Base-by-base conservation (phyloP, 1,140 invertebrate genomes). In the Ips nitidus region DNA sequence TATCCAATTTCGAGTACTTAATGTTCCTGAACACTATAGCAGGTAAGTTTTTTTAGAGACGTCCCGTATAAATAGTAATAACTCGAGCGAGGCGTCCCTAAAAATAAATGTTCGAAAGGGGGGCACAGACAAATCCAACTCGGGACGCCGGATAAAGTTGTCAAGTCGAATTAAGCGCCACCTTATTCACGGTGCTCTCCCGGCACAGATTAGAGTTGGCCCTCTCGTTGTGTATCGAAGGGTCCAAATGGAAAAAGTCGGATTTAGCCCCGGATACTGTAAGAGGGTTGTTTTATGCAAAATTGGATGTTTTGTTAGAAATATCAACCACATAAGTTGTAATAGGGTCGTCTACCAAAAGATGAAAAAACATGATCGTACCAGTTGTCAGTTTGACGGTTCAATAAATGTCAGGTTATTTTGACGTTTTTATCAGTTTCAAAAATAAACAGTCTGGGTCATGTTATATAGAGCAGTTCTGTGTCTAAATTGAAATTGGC, bases 21-120 rank as follows among this genome's bases (percentile, higher is more conserved):
- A 99, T 99, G 97, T 99, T 99, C 84, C 87, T 99, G 61, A 99
- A 99, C 81, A 99, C 98, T 3, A 98, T 99, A 74, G 97, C 98
- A 65, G 97, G 94, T 95, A 80, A 87, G 87, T 69, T 50, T 8
- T 50, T 3, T 22, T 22, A 22, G 22, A 22, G 22, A 22, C 22
- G 22, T 22, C 22, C 22, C 22, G 22, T 22, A 22, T 22, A 22
- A 22, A 22, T 22, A 22, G 22, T 22, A 22, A 22, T 22, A 22
- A 22, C 22, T 22, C 22, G 22, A 22, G 22, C 22, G 22, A 22
- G 22, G 22, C 22, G 22, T 22, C 22, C 22, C 57, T 41, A 59
- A 42, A 42, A 59, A 41, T 59, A 59, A 37, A 55, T 47, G 45
- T 47, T 47, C 4, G 45, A n/a, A 22, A 56, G 67, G 53, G 59